Evolutionary conservation across 2,797 vertebrate species (phyloP).

Genomic region (Anabas testudineus): DNA sequence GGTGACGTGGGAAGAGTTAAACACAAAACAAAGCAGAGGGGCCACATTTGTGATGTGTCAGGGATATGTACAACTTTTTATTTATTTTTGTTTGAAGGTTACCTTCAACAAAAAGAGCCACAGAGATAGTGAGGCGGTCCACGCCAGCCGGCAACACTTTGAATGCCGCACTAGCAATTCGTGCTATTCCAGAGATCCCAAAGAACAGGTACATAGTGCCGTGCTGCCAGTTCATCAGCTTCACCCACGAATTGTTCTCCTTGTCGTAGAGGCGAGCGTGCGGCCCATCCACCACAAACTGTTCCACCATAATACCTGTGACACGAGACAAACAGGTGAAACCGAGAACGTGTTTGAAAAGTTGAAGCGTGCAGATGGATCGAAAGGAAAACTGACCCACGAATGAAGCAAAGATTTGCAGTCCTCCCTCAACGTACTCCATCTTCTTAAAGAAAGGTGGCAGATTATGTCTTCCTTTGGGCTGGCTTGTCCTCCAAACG

Average conservation of each 20-base stretch:
- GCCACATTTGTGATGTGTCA: background rate
- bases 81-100: background rate
- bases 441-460: constrained; percentile 75
- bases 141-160: constrained; percentile 81
- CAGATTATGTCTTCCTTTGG: constrained; percentile 41
- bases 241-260: constrained; percentile 84
- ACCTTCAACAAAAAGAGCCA: constrained; percentile 94
- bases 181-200: constrained; percentile 84
- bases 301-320: constrained; percentile 94
- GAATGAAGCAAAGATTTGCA: constrained; percentile 84
- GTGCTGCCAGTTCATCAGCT: constrained; percentile 99
- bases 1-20: background rate
- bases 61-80: background rate
- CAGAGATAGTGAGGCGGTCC: constrained; percentile 85
- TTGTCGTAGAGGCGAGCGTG: constrained; percentile 87
- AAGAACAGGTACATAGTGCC: constrained; percentile 98
- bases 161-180: constrained; percentile 78
- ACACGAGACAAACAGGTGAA: background rate
- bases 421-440: constrained; percentile 87
- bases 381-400: constrained; percentile 82
- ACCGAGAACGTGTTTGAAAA: background rate
- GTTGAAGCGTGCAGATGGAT: background rate
- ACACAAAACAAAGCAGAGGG: background rate
- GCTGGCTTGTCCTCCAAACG: constrained; percentile 74
- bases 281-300: constrained; percentile 95